Evolutionary conservation across 2,797 vertebrate species (phyloP), one percentile per base, ranked within the genome.

Genomic region (Sebastes itinus): DNA sequence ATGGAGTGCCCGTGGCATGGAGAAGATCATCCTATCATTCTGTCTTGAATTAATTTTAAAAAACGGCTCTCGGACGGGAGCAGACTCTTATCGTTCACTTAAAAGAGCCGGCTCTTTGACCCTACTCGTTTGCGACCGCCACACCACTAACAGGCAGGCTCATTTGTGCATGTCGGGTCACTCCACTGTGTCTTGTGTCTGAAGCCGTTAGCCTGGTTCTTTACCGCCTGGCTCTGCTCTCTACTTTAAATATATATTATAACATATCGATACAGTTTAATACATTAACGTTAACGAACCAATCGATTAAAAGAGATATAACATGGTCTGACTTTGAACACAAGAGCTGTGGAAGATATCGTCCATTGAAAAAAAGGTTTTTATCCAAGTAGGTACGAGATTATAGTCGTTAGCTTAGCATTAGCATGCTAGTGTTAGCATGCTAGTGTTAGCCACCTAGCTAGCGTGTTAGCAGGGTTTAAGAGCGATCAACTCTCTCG

Each of bases 201-300:
- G 97, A 94, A 96, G 97, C 97, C 96, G 96, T 96, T 96, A 42
- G 89, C 87, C 90, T 96, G 96, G 96, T 96, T 95, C 96, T 96
- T 96, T 94, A 95, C 95, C 96, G 96, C 95, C 96, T 96, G 96
- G 95, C 95, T 95, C 89, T 95, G 94, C 90, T 93, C 95, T 95
- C 89, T 95, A 94, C 90, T 93, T 94, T 92, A 88, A 95, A 95
- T 94, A 95, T 95, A 95, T 94, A 95, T 95, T 90, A 88, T 84
- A 89, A 90, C 84, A 81, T 86, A 62, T 78, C 74, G 89, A 95
- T 92, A 90, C 92, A 16, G 14, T 46, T 92, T 93, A 79, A 92
- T 95, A 87, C 89, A 89, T 92, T 90, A 88, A 86, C 88, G 90
- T 91, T 90, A 88, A 80, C 46, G 86, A 87, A 16, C 54, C 56